These are phyloP conservation scores for Salticus scenicus DNA, from an alignment of 2,888 invertebrate genomes.

Conservation along the genomic window DNA sequence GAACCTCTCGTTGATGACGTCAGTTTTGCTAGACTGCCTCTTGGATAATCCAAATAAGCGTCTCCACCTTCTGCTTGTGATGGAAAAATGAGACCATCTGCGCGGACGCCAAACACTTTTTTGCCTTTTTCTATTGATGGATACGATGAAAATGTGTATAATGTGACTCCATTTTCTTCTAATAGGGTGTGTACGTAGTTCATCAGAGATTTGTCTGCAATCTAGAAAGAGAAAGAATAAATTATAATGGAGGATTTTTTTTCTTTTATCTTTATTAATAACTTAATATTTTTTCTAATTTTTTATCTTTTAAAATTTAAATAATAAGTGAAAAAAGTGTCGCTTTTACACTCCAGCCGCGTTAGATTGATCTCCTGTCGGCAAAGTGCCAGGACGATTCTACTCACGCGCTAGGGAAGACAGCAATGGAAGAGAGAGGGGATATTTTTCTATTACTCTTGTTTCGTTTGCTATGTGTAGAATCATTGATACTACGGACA, in stretches of 20 bases:
- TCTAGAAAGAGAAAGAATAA: slow-evolving; percentile 11
- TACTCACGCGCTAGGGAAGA: no score
- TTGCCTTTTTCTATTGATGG: slow-evolving; percentile 50
- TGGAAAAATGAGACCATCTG: slow-evolving; percentile 60
- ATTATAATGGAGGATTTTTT: neutral
- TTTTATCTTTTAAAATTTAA: neutral
- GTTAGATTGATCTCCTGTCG: no score
- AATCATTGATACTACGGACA: no score
- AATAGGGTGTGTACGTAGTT: slow-evolving; percentile 11
- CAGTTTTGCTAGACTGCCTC: slow-evolving; percentile 47
- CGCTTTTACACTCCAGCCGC: no score
- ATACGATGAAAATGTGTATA: slow-evolving; percentile 48
- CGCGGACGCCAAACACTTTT: slow-evolving; percentile 58
- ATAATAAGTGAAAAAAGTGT: neutral
- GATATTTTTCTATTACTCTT: no score
- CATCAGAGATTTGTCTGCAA: slow-evolving; percentile 11
- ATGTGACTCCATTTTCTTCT: slow-evolving; percentile 46
- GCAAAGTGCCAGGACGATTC: no score
- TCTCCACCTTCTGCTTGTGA: slow-evolving; percentile 41
- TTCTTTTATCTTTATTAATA: neutral
- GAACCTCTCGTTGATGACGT: slow-evolving; percentile 57
- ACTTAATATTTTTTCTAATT: neutral
- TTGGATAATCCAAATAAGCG: slow-evolving; percentile 44
- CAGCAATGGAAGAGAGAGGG: no score
- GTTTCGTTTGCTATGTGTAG: no score